These are phyloP conservation scores for Platanista minor DNA, from an alignment of 2,113 vertebrate species.

Conservation along the genomic window DNA sequence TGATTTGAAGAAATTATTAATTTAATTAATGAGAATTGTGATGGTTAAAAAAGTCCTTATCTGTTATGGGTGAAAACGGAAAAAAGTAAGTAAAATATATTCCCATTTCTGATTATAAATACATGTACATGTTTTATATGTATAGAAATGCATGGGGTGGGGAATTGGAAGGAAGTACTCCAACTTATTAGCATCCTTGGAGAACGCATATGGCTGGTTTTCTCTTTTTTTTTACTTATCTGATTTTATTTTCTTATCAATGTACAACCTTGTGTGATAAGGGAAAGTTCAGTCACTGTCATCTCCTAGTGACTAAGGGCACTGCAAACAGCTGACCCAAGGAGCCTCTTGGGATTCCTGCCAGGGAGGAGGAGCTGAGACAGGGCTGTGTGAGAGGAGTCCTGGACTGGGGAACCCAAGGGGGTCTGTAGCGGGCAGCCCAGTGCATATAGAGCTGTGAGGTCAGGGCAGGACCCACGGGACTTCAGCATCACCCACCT, in stretches of 20 bases:
- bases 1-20: not conserved
- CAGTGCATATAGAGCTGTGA: not conserved
- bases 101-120: not conserved
- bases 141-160: not conserved
- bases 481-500: not conserved
- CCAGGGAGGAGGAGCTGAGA: not conserved
- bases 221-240: not conserved
- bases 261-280: not conserved
- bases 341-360: not conserved
- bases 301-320: not conserved
- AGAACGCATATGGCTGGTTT: not conserved
- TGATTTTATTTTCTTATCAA: not conserved
- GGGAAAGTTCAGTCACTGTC: not conserved
- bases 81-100: not conserved
- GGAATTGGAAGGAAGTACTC: not conserved
- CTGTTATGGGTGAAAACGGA: not conserved
- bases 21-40: not conserved
- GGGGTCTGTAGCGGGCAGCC: not conserved
- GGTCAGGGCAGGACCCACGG: rapidly evolving
- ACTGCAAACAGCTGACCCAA: not conserved
- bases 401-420: not conserved
- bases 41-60: not conserved
- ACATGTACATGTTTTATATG: not conserved
- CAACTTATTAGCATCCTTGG: not conserved
- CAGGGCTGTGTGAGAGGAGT: not conserved